Percentiles rank a stretch among this genome's conserved stretches.
phyloP scores from a whole-genome alignment of 2,888 invertebrate genomes.

The Melieria crassipennis region DNA sequence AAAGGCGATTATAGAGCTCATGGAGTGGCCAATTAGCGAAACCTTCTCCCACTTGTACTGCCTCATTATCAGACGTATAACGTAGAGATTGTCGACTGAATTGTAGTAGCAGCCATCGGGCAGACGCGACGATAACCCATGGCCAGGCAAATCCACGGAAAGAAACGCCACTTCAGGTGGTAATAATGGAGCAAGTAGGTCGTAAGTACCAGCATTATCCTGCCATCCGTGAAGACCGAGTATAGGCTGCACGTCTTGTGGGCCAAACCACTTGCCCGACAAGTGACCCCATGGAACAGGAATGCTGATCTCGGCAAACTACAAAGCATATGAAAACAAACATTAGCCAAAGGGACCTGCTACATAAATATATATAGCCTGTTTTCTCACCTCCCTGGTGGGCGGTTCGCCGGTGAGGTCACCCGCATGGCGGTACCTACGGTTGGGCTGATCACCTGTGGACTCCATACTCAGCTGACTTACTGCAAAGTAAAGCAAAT shows the following conservation, averaged over 20 bases:
- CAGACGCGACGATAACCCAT: constrained; percentile 76
- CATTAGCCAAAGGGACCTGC: neutral
- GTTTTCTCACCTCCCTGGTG: constrained; percentile 50
- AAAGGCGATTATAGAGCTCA: constrained; percentile 73
- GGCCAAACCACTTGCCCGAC: constrained; percentile 78
- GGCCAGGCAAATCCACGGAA: constrained; percentile 77
- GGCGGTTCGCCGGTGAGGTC: constrained; percentile 60
- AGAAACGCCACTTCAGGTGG: constrained; percentile 68
- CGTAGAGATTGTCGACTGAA: constrained; percentile 63
- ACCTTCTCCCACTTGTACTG: constrained; percentile 77
- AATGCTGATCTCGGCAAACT: constrained; percentile 74
- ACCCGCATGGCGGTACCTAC: constrained; percentile 59
- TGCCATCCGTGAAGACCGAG: constrained; percentile 81
- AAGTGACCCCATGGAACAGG: constrained; percentile 77
- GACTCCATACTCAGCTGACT: constrained; percentile 34
- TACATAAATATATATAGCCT: neutral
- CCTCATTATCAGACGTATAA: constrained; percentile 71
- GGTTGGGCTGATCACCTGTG: constrained; percentile 41
- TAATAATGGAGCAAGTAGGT: constrained; percentile 73
- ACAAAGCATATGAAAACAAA: constrained; percentile 20
- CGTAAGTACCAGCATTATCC: constrained; percentile 83
- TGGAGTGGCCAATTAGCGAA: constrained; percentile 76
- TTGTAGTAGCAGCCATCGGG: constrained; percentile 70
- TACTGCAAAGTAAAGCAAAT: too few species aligned
- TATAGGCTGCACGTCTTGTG: constrained; percentile 71